Evolutionary conservation across 2,797 vertebrate species (phyloP).

Genomic region (Neoniphon sammara): DNA sequence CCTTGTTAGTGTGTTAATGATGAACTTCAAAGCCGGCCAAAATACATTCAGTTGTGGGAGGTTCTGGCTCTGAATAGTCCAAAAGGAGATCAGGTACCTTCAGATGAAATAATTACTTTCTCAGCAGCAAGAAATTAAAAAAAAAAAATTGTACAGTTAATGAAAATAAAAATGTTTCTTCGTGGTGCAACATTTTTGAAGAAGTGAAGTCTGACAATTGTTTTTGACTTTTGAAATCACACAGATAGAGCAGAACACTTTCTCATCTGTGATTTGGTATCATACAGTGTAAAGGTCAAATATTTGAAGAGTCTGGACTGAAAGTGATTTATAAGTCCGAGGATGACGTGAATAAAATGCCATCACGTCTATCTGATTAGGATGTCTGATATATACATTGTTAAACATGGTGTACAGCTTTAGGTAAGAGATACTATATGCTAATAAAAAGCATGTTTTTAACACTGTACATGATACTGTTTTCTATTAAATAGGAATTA

Average conservation of each 20-base stretch:
- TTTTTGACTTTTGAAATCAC: slow-evolving; percentile 45
- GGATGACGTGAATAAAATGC: slow-evolving; percentile 29
- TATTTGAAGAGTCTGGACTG: slow-evolving; percentile 19
- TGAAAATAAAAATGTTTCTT: slow-evolving; percentile 28
- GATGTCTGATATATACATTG: slow-evolving; percentile 11
- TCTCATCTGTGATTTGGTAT: slow-evolving; percentile 58
- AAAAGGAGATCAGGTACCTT: slow-evolving; percentile 41
- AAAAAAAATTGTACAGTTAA: slow-evolving; percentile 7
- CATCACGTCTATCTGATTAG: slow-evolving; percentile 27
- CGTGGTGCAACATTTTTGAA: slow-evolving; percentile 27
- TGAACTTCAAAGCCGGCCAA: slow-evolving; percentile 48
- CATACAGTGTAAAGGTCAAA: slow-evolving; percentile 68
- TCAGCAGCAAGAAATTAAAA: slow-evolving; percentile 44
- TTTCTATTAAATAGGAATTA: slow-evolving; percentile 24
- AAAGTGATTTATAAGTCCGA: slow-evolving; percentile 22
- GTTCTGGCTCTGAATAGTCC: slow-evolving; percentile 44
- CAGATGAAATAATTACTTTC: slow-evolving; percentile 20
- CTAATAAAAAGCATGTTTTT: slow-evolving; percentile 45
- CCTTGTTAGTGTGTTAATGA: slow-evolving; percentile 51
- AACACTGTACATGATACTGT: slow-evolving; percentile 63
- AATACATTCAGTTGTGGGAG: slow-evolving; percentile 75
- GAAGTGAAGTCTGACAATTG: slow-evolving; percentile 3
- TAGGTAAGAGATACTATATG: slow-evolving; percentile 15
- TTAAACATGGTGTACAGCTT: slow-evolving; percentile 31
- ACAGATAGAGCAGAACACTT: slow-evolving; percentile 45